Conservation (phyloP, 2,113 vertebrate genomes). For the Anhinga rufa region DNA sequence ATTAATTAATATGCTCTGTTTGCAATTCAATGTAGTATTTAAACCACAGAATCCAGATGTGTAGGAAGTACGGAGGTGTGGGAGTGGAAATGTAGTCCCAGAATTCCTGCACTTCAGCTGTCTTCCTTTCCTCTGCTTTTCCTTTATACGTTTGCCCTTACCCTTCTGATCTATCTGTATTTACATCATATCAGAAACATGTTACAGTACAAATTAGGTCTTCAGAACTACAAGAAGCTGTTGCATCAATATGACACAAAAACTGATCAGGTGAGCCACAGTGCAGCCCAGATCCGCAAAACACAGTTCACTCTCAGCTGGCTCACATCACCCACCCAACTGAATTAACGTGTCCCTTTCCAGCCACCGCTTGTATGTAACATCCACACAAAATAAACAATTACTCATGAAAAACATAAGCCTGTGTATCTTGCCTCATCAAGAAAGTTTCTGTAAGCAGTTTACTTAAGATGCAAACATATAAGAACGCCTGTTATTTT, state of each 20-base stretch:
- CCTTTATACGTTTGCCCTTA: neutral
- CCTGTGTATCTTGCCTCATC: neutral
- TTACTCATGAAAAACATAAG: neutral
- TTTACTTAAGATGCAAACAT: neutral
- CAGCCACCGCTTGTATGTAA: neutral
- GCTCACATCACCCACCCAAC: neutral
- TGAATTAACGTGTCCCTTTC: neutral
- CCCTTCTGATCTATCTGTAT: neutral
- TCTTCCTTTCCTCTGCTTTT: neutral
- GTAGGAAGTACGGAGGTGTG: too few relatives aligned
- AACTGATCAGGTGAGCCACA: accelerated
- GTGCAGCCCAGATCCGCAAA: accelerated
- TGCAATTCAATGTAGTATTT: neutral
- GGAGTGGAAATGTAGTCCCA: too few relatives aligned
- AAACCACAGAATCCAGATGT: neutral
- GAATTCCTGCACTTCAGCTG: neutral
- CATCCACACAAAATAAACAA: neutral
- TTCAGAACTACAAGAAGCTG: neutral
- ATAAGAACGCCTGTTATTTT: accelerated
- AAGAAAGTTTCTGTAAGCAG: neutral
- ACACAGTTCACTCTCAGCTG: neutral
- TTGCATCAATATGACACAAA: neutral
- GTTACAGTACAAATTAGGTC: neutral
- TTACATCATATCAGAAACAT: neutral
- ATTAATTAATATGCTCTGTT: neutral